Base-by-base conservation (phyloP, 2,797 vertebrate species). In the Novumbra hubbsi region DNA sequence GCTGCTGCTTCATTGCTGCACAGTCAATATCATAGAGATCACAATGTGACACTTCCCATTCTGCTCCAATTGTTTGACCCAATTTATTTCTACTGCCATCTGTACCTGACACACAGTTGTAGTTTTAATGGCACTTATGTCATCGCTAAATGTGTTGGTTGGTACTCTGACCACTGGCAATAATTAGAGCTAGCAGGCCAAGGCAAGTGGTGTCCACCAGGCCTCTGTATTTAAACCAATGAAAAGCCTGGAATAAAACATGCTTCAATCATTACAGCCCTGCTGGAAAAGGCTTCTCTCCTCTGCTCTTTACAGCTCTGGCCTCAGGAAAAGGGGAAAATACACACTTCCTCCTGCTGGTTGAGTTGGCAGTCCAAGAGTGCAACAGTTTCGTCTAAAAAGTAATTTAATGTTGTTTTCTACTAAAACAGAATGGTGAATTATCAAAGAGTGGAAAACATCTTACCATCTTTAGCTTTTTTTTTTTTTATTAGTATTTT, bases 361-460 rank as follows among this genome's bases (percentile, higher is more conserved):
- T 74, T 76, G 55, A 62, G 14, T 80, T 85, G 85, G 85, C 89
- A 81, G 73, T 28, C 32, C 62, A 48, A 60, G 17, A 49, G 78
- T 17, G 4, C 84, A 88, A 3, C 85, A 88, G 81, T 90, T 90
- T 83, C 84, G 77, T 81, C 66, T 80, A 81, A 86, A 45, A 83
- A 81, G 71, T 73, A 76, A 32, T 84, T 84, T 83, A 34, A 74
- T 75, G 60, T 71, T 66, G 60, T 80, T 79, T 41, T 80, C 75
- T 81, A 73, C 73, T 55, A 66, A 65, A 84, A 82, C 76, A 71
- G 48, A 78, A 84, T 69, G 71, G 73, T 87, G 70, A 76, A 84
- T 75, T 81, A 86, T 86, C 81, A 90, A 88, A 88, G 85, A 60
- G 49, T 68, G 84, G 85, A 84, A 83, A 79, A 74, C 80, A 76